Base-by-base conservation (phyloP, 1,140 invertebrate genomes). In the Drosophila orena region DNA sequence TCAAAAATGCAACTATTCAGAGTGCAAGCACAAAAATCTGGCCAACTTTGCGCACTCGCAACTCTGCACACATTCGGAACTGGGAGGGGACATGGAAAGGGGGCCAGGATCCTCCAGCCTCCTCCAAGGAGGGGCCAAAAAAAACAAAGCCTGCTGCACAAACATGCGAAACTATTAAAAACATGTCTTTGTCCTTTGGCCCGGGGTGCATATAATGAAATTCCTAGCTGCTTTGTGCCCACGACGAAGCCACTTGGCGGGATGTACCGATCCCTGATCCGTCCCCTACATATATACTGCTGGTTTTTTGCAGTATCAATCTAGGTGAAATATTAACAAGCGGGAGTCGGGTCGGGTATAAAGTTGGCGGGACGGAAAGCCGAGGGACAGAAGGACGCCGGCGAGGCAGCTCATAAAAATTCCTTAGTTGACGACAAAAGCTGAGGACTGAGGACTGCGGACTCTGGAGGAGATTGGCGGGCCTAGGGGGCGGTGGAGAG, bases 291-390 rank as follows among this genome's bases (percentile, higher is more conserved):
- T 34, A 50, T 50, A 50, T 34, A 14, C 47, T 43, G 22, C 46
- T 35, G 30, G 24, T 50, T 74, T 75, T 65, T 75, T 65, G 44
- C 70, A 49, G 83, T 83, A 86, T 86, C 83, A 86, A 86, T 86
- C 83, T 88, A 88, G 79, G 83, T 86, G 83, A 86, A 86, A 86
- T 86, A 86, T 86, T 88, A 86, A 86, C 83, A 88, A 86, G 75
- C 83, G 34, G 50, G 24, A 78, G 61, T 40, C 49, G 70, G 57
- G 61, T 40, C 49, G 70, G 57, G 69, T 71, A 74, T 79, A 58
- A 66, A 76, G 74, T 79, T 72, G 35, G 50, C 58, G 44, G 59
- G 79, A 74, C 65, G 44, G 70, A 60, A 57, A 59, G 61, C 57
- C 79, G 79, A 59, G 37, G 40, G 65, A 24, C 37, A 42, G 17